Conservation (phyloP, 2,888 invertebrate species). For the Arctia plantaginis region DNA sequence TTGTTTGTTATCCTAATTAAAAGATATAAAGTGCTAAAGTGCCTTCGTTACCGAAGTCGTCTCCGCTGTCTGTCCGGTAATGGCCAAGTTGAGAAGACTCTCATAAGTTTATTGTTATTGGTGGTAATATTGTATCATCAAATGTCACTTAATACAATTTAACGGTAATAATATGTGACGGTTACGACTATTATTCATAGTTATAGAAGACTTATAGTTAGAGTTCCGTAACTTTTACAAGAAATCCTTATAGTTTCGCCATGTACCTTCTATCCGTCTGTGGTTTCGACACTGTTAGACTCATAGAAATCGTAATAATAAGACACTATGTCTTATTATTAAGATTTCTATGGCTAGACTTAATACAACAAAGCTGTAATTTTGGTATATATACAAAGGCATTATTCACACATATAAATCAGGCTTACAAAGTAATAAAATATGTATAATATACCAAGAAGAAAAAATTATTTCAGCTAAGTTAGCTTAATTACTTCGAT, state of each 20-base stretch:
- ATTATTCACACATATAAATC: no score
- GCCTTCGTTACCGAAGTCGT: background rate
- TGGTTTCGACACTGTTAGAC: background rate
- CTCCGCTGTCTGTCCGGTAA: background rate
- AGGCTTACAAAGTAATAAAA: no score
- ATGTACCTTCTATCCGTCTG: background rate
- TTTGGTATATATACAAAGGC: no score
- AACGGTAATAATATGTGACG: background rate
- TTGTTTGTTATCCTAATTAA: constrained; percentile 5
- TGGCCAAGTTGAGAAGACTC: background rate
- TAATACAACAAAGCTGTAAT: no score
- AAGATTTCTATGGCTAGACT: no score
- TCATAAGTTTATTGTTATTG: background rate
- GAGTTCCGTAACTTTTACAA: background rate
- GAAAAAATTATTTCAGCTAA: no score
- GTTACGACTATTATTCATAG: background rate
- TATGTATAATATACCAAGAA: no score
- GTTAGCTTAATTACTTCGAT: no score
- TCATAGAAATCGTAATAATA: no score
- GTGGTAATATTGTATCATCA: background rate
- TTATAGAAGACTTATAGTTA: background rate
- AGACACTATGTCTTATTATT: no score
- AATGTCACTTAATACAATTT: background rate
- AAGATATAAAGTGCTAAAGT: background rate
- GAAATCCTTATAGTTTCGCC: background rate